phyloP scores from a whole-genome alignment of 2,113 vertebrate species.

The Dolichotis patagonum region DNA sequence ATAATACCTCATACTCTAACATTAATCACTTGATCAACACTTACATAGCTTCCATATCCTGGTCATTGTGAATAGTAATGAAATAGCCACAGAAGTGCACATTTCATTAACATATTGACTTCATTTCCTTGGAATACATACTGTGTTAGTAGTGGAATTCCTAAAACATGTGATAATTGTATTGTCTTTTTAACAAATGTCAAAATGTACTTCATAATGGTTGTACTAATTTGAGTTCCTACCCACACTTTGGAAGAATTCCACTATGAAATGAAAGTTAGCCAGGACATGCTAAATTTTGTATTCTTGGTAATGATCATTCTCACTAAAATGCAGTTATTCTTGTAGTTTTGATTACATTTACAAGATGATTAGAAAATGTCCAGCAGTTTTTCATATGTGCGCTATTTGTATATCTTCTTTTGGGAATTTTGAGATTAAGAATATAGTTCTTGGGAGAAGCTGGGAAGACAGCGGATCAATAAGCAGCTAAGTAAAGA shows the following conservation, averaged over 20 bases:
- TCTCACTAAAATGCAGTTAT: neutral
- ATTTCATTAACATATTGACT: neutral
- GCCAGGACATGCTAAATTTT: neutral
- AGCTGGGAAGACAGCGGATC: too few species aligned
- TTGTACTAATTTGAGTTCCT: neutral
- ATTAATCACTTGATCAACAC: too few species aligned
- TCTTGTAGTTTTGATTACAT: neutral
- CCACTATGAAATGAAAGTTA: too few species aligned
- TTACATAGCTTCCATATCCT: neutral
- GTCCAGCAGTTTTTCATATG: neutral
- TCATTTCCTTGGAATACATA: neutral
- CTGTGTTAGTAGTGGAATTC: neutral
- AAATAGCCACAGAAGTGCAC: too few species aligned
- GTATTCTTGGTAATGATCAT: too few species aligned
- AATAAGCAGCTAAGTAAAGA: too few species aligned
- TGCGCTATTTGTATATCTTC: neutral
- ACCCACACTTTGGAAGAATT: neutral
- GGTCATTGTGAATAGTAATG: neutral
- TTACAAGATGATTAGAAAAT: neutral
- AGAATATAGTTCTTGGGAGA: neutral
- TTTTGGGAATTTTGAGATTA: neutral
- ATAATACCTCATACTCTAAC: too few species aligned
- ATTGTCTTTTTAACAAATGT: neutral
- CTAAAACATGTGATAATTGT: neutral
- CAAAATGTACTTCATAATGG: too few species aligned